These are phyloP conservation scores for Agonopterix arenella DNA, from an alignment of 2,888 invertebrate species.

Conservation along the genomic window DNA sequence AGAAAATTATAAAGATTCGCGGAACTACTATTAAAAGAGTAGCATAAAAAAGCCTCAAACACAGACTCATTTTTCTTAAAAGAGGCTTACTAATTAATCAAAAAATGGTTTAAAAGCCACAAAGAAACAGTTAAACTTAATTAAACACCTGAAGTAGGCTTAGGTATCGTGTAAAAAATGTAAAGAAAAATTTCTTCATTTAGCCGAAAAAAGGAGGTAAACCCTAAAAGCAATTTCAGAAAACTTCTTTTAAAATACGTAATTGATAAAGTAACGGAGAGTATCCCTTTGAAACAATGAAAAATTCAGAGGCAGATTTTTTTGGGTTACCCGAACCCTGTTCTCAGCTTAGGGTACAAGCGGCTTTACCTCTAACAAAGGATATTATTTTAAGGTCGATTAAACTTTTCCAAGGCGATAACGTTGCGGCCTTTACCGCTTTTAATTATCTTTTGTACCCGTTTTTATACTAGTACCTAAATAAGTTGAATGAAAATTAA, in stretches of 20 bases:
- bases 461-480: neutral
- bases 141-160: too few relatives aligned
- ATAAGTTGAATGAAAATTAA: neutral
- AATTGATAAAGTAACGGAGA: conserved; percentile 34
- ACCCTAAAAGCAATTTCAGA: conserved; percentile 15
- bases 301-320: conserved; percentile 26
- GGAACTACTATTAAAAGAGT: too few relatives aligned
- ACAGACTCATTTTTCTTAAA: too few relatives aligned
- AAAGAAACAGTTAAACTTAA: too few relatives aligned
- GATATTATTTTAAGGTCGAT: conserved; percentile 53
- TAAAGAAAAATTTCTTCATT: conserved; percentile 10
- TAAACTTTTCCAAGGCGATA: conserved; percentile 45
- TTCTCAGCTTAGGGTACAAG: conserved; percentile 9
- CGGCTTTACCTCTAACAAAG: conserved; percentile 34
- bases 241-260: conserved; percentile 23
- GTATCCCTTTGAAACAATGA: conserved; percentile 39
- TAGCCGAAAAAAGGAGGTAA: conserved; percentile 6
- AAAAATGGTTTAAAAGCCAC: too few relatives aligned
- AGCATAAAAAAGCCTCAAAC: too few relatives aligned
- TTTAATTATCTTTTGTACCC: conserved; percentile 10
- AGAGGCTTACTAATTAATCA: too few relatives aligned
- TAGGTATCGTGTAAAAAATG: neutral
- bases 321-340: conserved; percentile 19
- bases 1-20: too few relatives aligned
- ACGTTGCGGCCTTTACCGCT: conserved; percentile 21